phyloP scores from a whole-genome alignment of 2,797 vertebrate species.

The Myripristis jacobus region DNA sequence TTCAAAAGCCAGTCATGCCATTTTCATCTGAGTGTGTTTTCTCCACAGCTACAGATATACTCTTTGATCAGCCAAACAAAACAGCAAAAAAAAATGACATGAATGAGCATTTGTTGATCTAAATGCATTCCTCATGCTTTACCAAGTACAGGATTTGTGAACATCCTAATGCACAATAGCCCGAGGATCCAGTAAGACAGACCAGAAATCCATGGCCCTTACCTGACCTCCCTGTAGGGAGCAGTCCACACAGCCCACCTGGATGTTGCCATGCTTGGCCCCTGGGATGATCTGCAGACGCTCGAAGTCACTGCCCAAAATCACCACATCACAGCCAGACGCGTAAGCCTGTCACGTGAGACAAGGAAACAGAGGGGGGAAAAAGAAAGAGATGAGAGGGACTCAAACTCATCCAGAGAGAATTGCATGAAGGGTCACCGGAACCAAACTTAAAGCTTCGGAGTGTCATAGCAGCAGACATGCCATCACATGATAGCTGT shows the following conservation, averaged over 20 bases:
- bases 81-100: no score
- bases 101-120: neutral
- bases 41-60: no score
- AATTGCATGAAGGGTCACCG: slow-evolving; percentile 36
- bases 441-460: slow-evolving; percentile 10
- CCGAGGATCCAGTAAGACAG: neutral
- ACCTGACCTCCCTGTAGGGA: slow-evolving; percentile 95
- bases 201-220: slow-evolving; percentile 51
- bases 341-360: slow-evolving; percentile 89
- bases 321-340: slow-evolving; percentile 97
- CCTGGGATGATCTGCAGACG: slow-evolving; percentile 98
- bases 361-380: slow-evolving; percentile 34
- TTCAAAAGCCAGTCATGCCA: no score
- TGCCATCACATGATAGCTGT: slow-evolving; percentile 40
- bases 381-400: slow-evolving; percentile 24
- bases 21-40: no score
- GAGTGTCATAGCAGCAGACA: slow-evolving; percentile 39
- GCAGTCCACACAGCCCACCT: slow-evolving; percentile 97
- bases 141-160: neutral
- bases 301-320: slow-evolving; percentile 97
- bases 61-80: no score
- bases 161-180: slow-evolving; percentile 2
- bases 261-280: slow-evolving; percentile 97
- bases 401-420: slow-evolving; percentile 16
- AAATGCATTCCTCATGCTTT: neutral